Percentiles rank a stretch among this genome's conserved stretches.
Conservation (phyloP, 2,888 invertebrate species). For the Stratiomys singularior region DNA sequence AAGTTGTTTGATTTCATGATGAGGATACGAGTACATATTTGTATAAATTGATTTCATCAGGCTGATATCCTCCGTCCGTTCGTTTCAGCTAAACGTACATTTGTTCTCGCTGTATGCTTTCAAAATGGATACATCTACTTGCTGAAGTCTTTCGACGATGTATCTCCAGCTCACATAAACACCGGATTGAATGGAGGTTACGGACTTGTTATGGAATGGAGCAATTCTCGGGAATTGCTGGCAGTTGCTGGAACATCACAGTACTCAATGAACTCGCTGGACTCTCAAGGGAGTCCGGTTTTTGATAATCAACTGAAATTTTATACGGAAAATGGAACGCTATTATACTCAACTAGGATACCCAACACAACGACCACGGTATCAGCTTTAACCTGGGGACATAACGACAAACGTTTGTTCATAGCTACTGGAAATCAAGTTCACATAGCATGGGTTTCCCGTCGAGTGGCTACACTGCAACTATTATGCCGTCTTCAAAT, state of each 20-base stretch:
- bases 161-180: conserved; percentile 86
- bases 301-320: conserved; percentile 89
- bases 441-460: conserved; percentile 93
- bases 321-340: conserved; percentile 85
- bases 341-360: conserved; percentile 82
- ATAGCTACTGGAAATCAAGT: conserved; percentile 91
- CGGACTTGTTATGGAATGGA: conserved; percentile 94
- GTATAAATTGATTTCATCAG: conserved; percentile 9
- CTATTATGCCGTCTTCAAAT: conserved; percentile 86
- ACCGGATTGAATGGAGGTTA: conserved; percentile 82
- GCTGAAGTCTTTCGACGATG: conserved; percentile 91
- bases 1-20: neutral
- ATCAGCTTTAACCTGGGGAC: conserved; percentile 97
- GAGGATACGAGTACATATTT: neutral
- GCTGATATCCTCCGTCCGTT: conserved; percentile 4
- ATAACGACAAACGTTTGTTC: conserved; percentile 95
- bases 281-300: conserved; percentile 66
- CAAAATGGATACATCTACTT: conserved; percentile 91
- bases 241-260: conserved; percentile 86
- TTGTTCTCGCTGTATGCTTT: conserved; percentile 87
- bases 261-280: conserved; percentile 58
- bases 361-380: conserved; percentile 82
- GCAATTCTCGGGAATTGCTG: conserved; percentile 90
- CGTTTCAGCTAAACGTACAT: conserved; percentile 70
- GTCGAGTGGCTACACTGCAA: conserved; percentile 90